phyloP scores from a whole-genome alignment of 2,888 invertebrate genomes.

The Metopia argyrocephala region DNA sequence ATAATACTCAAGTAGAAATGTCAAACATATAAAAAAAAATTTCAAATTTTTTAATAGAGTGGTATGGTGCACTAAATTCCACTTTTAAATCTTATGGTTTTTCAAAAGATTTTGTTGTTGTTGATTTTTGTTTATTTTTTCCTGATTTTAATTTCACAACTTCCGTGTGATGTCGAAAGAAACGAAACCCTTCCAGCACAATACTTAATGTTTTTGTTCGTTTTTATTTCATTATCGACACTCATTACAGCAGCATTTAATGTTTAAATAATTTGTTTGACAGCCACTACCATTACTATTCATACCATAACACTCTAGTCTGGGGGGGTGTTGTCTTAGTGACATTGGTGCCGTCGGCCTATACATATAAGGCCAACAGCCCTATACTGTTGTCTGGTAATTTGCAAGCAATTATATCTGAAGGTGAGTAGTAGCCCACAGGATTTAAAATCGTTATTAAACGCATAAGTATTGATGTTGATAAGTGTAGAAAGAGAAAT shows the following conservation, averaged over 20 bases:
- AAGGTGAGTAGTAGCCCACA: too few relatives aligned
- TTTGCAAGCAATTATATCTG: too few relatives aligned
- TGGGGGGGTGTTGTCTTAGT: slow-evolving; percentile 60
- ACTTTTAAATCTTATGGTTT: slow-evolving; percentile 5
- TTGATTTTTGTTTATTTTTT: slow-evolving; percentile 17
- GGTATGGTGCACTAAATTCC: too few relatives aligned
- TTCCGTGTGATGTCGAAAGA: slow-evolving; percentile 27
- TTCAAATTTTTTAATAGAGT: too few relatives aligned
- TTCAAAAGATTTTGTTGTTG: background rate
- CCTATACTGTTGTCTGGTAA: too few relatives aligned
- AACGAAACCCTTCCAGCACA: background rate
- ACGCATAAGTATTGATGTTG: slow-evolving; percentile 62
- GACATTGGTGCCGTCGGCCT: slow-evolving; percentile 46
- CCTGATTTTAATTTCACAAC: slow-evolving; percentile 54
- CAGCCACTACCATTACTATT: slow-evolving; percentile 12
- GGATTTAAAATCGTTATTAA: slow-evolving; percentile 62
- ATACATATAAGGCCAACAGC: background rate
- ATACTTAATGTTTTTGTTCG: slow-evolving; percentile 50
- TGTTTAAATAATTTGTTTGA: slow-evolving; percentile 25
- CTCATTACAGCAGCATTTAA: slow-evolving; percentile 51
- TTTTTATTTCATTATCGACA: slow-evolving; percentile 52
- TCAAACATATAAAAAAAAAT: slow-evolving; percentile 54
- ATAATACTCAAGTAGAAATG: slow-evolving; percentile 55
- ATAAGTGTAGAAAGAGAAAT: slow-evolving; percentile 59
- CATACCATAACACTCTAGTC: too few relatives aligned